Conservation (phyloP, 2,797 vertebrate species). For the Dryobates pubescens region DNA sequence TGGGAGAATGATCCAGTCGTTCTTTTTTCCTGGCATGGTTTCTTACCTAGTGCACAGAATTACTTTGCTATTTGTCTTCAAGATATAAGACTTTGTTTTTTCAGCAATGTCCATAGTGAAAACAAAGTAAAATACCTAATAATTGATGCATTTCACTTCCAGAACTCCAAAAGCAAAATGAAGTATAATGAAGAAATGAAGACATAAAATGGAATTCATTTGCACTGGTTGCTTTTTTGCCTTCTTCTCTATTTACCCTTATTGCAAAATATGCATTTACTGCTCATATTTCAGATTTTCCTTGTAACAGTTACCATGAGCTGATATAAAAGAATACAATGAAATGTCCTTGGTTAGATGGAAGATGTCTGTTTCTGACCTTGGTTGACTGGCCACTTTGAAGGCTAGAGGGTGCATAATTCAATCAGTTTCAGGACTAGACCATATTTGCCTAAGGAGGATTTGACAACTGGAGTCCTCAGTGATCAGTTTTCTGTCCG, state of each 20-base stretch:
- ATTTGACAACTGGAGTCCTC: neutral
- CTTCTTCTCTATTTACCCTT: neutral
- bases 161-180: neutral
- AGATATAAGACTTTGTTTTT: neutral
- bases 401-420: neutral
- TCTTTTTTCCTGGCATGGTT: neutral
- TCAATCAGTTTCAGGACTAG: neutral
- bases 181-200: slow-evolving; percentile 2
- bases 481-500: neutral
- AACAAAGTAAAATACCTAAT: neutral
- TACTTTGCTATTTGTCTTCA: neutral
- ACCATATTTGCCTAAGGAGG: neutral
- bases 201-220: neutral
- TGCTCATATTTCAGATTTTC: neutral
- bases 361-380: neutral
- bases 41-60: neutral
- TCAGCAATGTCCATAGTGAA: neutral
- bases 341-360: neutral
- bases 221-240: neutral
- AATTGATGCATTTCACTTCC: neutral
- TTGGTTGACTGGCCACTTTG: neutral
- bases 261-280: slow-evolving; percentile 2
- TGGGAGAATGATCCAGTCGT: neutral
- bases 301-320: neutral
- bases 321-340: neutral